Base-by-base conservation (phyloP, 1,140 invertebrate species). In the Nebria ingens region DNA sequence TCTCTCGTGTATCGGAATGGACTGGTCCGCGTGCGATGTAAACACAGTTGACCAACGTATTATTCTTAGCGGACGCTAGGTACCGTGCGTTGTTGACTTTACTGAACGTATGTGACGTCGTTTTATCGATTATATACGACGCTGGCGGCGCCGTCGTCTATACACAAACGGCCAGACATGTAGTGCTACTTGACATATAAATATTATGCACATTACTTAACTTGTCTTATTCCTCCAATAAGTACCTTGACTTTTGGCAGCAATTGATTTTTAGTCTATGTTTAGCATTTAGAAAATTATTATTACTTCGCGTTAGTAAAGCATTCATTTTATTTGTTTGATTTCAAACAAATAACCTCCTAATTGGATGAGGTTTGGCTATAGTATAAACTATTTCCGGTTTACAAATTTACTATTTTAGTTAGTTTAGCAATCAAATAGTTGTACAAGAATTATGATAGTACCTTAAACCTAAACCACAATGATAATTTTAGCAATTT, bases 1-100 rank as follows among this genome's bases (percentile, higher is more conserved):
- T n/a, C 25, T n/a, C n/a, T 6, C 25, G n/a, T 17, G 40, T 45
- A 45, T 11, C 6, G 40, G 40, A 45, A 45, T 45, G 40, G 40
- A 45, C 40, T 45, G 9, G 3, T 11, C 40, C 40, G n/a, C n/a
- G n/a, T n/a, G n/a, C n/a, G 40, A 45, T 45, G 15, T 45, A 45
- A 45, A 45, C 40, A 45, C 17, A 45, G 40, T 45, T 45, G 40
- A 45, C 40, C 40, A 45, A 3, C 15, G 4, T 45, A 17, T 45
- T 45, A 45, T 45, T 45, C 40, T 45, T 11, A 4, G 6, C 17
- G 40, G 17, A 45, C 17, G 17, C 15, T 17, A 45, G 6, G 6
- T 17, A 17, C 4, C 6, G 15, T 4, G 15, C 40, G 40, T 45
- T 11, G 40, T 11, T 45, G 6, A 6, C 40, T 45, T 45, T 12